Evolutionary conservation across 2,113 vertebrate species (phyloP), one percentile per base, ranked within the genome.

Genomic region (Callopanchax toddi): DNA sequence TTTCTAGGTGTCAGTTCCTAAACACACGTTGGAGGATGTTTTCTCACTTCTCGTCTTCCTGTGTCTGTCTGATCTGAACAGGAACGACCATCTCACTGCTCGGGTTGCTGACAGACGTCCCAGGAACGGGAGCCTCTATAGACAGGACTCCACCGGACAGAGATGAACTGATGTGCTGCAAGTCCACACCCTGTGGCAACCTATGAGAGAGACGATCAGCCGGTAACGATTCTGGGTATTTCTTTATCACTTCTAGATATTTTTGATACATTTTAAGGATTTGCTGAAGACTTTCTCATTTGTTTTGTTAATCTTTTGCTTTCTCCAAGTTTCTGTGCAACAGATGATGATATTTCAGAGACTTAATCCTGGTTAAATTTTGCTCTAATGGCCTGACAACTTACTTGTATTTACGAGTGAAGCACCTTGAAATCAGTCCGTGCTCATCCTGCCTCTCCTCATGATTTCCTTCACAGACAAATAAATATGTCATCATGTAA

Each of bases 351-450:
- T 9, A 32, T 32, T 32, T 32, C 29, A 32, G 1, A 32, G 5
- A 32, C 1, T 6, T 8, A 8, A 1, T 32, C 29, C 29, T 32
- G 29, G 10, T 4, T 32, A 9, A 32, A 32, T 8, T 32, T 6
- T 32, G 29, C 6, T 51, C 5, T 59, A 17, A 11, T n/a, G n/a
- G 50, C 42, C 0, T 0, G n/a, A n/a, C n/a, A 45, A 77, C 87
- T 70, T 82, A 92, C 91, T 86, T 92, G 58, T 92, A 92, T 80
- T 91, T 92, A 44, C 90, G 78, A 17, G 78, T 91, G 74, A 92
- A 92, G 70, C 85, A 86, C 46, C 91, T 77, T 16, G 90, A 82
- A 45, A 92, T 82, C 2, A 68, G 18, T 42, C 89, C 91, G 43
- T 92, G 89, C 51, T 84, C 71, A 61, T 92, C 88, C 56, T 89